A percentile compares a stretch with the other conserved stretches of the same genome.
Evolutionary conservation across 92 coral and sea anemone species (phyloP).

Genomic region (Muricea muricata): DNA sequence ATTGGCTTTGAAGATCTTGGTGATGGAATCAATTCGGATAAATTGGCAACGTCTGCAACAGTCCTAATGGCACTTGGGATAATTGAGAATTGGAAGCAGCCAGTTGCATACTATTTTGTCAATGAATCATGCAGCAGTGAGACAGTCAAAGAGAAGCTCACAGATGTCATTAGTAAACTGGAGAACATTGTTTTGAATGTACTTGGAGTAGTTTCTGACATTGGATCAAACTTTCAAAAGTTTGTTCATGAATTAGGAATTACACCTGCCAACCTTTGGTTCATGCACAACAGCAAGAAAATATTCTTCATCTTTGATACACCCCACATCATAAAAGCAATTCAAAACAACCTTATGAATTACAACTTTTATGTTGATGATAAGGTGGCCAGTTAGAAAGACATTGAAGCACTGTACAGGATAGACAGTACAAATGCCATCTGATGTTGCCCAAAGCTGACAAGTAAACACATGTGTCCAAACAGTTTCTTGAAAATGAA

Average conservation of each 20-base stretch:
- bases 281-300: not conserved
- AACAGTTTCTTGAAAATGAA: not conserved
- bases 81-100: conserved; percentile 26
- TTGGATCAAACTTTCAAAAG: conserved; percentile 4
- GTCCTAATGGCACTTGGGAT: conserved; percentile 1
- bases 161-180: not conserved
- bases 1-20: conserved; percentile 14
- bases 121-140: not conserved
- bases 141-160: not conserved
- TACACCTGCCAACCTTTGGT: not conserved
- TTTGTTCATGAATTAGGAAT: not conserved
- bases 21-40: not conserved
- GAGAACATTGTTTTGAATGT: not conserved
- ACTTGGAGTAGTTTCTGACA: not conserved
- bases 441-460: conserved; percentile 7
- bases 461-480: not conserved
- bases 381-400: not conserved
- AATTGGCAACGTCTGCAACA: conserved; percentile 3
- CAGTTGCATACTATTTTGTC: conserved; percentile 8
- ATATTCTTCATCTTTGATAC: conserved; percentile 2
- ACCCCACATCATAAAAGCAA: conserved; percentile 8
- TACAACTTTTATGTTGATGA: not conserved
- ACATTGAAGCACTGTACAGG: not conserved
- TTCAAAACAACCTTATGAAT: conserved; percentile 16
- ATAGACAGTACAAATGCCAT: not conserved